Evolutionary conservation across 2,113 vertebrate genomes (phyloP).

Genomic region (Nothocercus julius): DNA sequence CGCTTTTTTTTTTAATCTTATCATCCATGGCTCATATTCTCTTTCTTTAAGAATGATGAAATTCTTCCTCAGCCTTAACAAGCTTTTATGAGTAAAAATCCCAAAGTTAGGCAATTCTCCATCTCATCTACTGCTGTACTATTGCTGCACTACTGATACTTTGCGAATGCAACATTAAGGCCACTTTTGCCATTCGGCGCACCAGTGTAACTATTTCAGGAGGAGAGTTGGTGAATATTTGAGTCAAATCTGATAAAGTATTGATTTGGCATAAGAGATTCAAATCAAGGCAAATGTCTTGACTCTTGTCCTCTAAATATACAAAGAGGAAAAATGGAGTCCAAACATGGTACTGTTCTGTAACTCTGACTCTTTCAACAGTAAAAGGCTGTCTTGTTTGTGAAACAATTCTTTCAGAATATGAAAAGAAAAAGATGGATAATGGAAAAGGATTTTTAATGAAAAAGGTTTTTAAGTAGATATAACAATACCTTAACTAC

Average conservation of each 20-base stretch:
- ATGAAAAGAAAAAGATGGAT: neutral
- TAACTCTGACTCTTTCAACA: neutral
- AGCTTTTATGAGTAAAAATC: conserved; percentile 12
- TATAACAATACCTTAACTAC: neutral
- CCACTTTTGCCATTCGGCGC: neutral
- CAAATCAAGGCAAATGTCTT: neutral
- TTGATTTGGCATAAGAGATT: neutral
- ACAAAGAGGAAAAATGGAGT: neutral
- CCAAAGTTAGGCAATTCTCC: conserved; percentile 7
- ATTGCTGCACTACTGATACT: neutral
- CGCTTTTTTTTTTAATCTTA: neutral
- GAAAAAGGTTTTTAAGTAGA: neutral
- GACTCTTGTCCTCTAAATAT: neutral
- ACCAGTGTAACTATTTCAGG: neutral
- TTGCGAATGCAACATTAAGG: neutral
- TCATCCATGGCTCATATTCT: neutral
- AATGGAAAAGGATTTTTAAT: neutral
- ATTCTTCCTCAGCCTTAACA: neutral
- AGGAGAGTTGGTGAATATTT: neutral
- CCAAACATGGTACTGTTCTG: neutral
- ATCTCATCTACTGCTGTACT: neutral
- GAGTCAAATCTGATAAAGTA: neutral
- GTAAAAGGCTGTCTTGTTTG: neutral
- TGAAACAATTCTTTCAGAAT: neutral
- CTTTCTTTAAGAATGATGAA: neutral